A percentile compares a stretch with the other conserved stretches of the same genome.
Conservation (phyloP, 2,113 vertebrate genomes). For the Elephas maximus region DNA sequence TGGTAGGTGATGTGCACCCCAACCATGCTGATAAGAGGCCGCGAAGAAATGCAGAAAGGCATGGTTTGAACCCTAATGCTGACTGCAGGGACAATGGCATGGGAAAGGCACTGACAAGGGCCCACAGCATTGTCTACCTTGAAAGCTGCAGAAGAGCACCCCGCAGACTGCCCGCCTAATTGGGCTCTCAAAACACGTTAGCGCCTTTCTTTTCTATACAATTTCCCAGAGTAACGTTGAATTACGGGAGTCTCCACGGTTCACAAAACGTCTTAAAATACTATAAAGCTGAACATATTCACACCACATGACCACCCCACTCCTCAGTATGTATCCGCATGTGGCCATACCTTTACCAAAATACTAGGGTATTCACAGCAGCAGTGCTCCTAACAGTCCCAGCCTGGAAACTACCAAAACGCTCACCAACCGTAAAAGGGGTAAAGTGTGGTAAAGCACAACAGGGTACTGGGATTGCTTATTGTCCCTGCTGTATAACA, state of each 20-base stretch:
- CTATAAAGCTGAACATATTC: not conserved
- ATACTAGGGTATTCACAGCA: not conserved
- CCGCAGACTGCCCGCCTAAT: not conserved
- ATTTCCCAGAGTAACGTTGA: not conserved
- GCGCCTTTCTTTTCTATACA: not conserved
- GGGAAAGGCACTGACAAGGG: not conserved
- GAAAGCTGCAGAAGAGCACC: not conserved
- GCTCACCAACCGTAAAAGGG: not conserved
- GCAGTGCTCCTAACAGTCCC: not conserved
- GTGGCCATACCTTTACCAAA: not conserved
- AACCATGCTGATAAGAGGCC: not conserved
- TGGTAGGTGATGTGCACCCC: not conserved
- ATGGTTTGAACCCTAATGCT: not conserved
- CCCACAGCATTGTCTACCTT: not conserved
- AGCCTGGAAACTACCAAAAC: not conserved
- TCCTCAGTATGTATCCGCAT: not conserved
- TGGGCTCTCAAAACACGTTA: not conserved
- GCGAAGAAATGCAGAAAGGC: not conserved
- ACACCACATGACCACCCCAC: not conserved
- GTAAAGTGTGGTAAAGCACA: not conserved
- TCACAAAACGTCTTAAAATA: conserved; percentile 16
- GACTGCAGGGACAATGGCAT: not conserved
- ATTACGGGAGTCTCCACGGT: not conserved
- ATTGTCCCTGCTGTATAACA: not conserved
- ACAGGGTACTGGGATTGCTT: not conserved